Evolutionary conservation across 1,140 invertebrate species (phyloP).

Genomic region (Drosophila saltans): DNA sequence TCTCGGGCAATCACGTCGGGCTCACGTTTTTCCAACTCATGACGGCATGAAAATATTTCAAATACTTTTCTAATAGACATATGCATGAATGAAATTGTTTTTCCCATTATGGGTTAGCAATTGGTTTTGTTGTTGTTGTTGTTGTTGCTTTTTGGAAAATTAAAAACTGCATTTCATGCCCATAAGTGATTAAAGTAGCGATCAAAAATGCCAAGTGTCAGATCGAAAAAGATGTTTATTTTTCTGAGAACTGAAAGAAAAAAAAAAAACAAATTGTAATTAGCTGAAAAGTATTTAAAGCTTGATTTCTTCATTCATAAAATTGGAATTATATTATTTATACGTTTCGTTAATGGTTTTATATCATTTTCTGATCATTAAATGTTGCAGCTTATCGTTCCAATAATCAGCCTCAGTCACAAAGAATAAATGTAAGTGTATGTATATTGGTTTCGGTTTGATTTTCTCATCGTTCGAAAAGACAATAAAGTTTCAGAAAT

Average conservation of each 20-base stretch:
- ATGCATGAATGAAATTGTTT: slow-evolving; percentile 60
- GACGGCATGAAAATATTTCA: slow-evolving; percentile 73
- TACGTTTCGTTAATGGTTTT: slow-evolving; percentile 47
- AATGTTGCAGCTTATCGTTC: slow-evolving; percentile 50
- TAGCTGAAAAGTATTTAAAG: slow-evolving; percentile 5
- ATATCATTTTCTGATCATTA: slow-evolving; percentile 18
- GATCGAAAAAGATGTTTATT: background rate
- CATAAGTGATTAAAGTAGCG: slow-evolving; percentile 53
- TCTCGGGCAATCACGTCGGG: slow-evolving; percentile 50
- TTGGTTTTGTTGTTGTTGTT: slow-evolving; percentile 13
- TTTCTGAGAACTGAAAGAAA: slow-evolving; percentile 1
- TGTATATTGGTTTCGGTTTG: slow-evolving; percentile 45
- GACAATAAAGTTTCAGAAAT: slow-evolving; percentile 55
- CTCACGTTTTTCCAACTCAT: slow-evolving; percentile 72
- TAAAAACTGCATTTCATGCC: slow-evolving; percentile 55
- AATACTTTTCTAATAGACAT: slow-evolving; percentile 76
- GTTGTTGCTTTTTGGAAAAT: background rate
- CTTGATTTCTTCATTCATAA: slow-evolving; percentile 10
- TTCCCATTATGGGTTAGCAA: slow-evolving; percentile 43
- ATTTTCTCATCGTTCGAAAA: slow-evolving; percentile 62
- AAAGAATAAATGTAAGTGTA: slow-evolving; percentile 19
- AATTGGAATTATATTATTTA: slow-evolving; percentile 10
- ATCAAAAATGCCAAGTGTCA: slow-evolving; percentile 40
- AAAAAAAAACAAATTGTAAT: background rate
- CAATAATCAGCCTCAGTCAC: slow-evolving; percentile 45